phyloP scores from a whole-genome alignment of 2,888 invertebrate species.

The Amiota mariae region DNA sequence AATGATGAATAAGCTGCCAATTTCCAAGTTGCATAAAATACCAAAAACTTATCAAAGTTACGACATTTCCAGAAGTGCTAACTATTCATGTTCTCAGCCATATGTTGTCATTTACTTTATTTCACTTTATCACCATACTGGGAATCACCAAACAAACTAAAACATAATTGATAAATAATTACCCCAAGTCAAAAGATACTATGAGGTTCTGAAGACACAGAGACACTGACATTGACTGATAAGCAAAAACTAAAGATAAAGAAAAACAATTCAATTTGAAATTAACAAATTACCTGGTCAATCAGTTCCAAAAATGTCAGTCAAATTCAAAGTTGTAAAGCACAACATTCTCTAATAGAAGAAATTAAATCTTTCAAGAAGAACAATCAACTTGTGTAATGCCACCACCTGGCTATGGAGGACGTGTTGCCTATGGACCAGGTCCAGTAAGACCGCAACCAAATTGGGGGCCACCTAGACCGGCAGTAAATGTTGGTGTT shows the following conservation, averaged over 20 bases:
- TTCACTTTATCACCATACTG: background rate
- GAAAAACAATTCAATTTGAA: conserved; percentile 39
- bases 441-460: conserved; percentile 40
- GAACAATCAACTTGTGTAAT: background rate
- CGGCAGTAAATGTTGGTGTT: conserved; percentile 52
- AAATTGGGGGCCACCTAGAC: conserved; percentile 32
- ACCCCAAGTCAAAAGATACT: background rate
- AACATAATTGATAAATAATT: conserved; percentile 30
- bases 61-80: too few species aligned
- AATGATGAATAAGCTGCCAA: too few species aligned
- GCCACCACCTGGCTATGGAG: conserved; percentile 35
- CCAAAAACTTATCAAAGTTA: too few species aligned
- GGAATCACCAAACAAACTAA: conserved; percentile 6
- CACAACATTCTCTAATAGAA: background rate
- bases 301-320: conserved; percentile 38
- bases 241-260: conserved; percentile 34
- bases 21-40: too few species aligned
- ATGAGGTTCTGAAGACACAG: too few species aligned
- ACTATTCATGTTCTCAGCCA: too few species aligned
- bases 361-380: background rate
- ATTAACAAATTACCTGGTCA: conserved; percentile 39
- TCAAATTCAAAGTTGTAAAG: background rate
- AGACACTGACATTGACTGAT: background rate
- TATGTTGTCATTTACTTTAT: too few species aligned
- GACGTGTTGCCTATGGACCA: conserved; percentile 43